Percentiles rank a stretch among this genome's conserved stretches.
These are phyloP conservation scores for Archaeoteleia sp. DNA, from an alignment of 2,888 invertebrate genomes.

Conservation along the genomic window DNA sequence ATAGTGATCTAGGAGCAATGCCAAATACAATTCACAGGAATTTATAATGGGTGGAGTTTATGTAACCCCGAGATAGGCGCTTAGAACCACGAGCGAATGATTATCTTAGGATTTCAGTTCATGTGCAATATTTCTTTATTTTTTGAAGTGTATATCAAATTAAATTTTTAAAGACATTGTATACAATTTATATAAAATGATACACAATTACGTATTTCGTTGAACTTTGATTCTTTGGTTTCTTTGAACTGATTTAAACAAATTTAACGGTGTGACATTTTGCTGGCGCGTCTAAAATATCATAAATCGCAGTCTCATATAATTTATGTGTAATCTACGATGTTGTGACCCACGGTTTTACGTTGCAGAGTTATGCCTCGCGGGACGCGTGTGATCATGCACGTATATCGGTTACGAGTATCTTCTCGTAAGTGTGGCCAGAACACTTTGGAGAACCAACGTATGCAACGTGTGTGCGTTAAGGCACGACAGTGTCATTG, in stretches of 20 bases:
- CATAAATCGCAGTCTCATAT: conserved; percentile 58
- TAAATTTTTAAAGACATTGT: no score
- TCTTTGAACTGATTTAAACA: neutral
- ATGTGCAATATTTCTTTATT: no score
- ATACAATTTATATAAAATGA: no score
- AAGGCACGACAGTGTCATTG: conserved; percentile 57
- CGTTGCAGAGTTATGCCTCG: conserved; percentile 61
- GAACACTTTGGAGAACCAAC: neutral
- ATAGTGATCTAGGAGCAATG: no score
- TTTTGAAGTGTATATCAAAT: no score
- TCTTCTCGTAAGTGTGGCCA: neutral
- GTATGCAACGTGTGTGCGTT: conserved; percentile 7
- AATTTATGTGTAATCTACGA: conserved; percentile 57
- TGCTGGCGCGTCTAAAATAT: conserved; percentile 37
- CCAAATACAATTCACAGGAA: no score
- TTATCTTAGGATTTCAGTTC: no score
- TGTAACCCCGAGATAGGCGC: no score
- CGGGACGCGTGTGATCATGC: conserved; percentile 15
- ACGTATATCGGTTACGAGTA: conserved; percentile 4
- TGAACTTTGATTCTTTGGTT: no score
- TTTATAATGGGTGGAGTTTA: no score
- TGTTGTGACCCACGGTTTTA: conserved; percentile 52
- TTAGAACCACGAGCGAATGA: no score
- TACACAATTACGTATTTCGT: no score
- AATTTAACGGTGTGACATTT: conserved; percentile 1